These are phyloP conservation scores for Sciurus carolinensis DNA, from an alignment of 2,797 vertebrate species.

Conservation along the genomic window DNA sequence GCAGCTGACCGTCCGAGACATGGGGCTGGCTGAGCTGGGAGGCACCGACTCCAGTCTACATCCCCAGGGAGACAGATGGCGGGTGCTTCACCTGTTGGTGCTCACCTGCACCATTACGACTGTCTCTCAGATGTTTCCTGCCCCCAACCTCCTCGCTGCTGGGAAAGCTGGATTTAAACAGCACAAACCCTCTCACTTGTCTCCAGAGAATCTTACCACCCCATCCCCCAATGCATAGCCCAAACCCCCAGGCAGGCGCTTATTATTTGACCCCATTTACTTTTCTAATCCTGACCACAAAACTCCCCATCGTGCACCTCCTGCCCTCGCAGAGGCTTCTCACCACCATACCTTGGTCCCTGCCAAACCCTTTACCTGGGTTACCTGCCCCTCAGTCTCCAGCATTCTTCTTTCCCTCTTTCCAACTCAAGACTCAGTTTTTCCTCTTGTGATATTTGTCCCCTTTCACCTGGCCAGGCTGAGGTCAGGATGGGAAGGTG, in stretches of 20 bases:
- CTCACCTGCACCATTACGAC: background rate
- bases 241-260: background rate
- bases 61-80: background rate
- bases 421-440: background rate
- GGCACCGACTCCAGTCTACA: background rate
- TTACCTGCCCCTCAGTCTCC: background rate
- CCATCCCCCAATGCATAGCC: background rate
- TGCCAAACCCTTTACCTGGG: background rate
- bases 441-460: background rate
- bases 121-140: background rate
- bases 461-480: background rate
- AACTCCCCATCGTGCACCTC: background rate
- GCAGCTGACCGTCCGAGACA: conserved; percentile 17
- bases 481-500: background rate
- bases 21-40: background rate
- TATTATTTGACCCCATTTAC: background rate
- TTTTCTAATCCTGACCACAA: background rate
- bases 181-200: background rate
- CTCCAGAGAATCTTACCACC: background rate
- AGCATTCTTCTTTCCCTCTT: background rate
- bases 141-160: background rate
- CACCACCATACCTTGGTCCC: background rate
- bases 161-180: background rate
- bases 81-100: background rate
- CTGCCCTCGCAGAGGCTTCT: background rate